Base-by-base conservation (phyloP, 1,140 invertebrate genomes). In the Vanessa tameamea region DNA sequence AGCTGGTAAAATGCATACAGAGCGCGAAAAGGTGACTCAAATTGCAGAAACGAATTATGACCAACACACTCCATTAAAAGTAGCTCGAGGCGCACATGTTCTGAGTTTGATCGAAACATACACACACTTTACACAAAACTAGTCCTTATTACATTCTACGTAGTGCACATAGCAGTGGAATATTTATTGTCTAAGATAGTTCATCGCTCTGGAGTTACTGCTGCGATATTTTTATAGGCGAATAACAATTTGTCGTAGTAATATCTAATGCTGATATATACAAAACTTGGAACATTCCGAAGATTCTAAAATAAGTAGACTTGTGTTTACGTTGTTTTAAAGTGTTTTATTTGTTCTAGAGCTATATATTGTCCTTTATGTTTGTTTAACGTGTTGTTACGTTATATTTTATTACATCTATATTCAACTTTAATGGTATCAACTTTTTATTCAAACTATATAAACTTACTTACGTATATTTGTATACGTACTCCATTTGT, bases 11-110 rank as follows among this genome's bases (percentile, higher is more conserved):
- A 72, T 72, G 61, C 64, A 72, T 59, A 72, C 70, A 59, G 65
- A 72, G 43, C 23, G 47, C 53, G 65, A 72, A 66, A 66, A 57
- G 43, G 64, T 72, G 64, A 20, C 64, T 72, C 70, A 43, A 72
- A 72, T 66, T 66, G 64, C 64, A 65, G 70, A 72, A 72, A 72
- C 69, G 55, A 72, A 72, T 72, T 72, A 72, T 59, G 64, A 72
- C 51, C 64, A 57, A 55, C 63, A 72, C 64, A 59, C 55, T 69
- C 67, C 67, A 69, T 69, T 69, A 48, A 48, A 59, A 59, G 51
- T 50, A 53, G 64, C 53, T 66, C 64, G 51, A 64, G 70, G 70
- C 70, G 20, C 64, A n/a, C 53, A 59, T 55, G 50, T 47, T 55
- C 26, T 31, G 14, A 43, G 20, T 55, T 59, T 59, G 37, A 48